Evolutionary conservation across 2,113 vertebrate genomes (phyloP).

Genomic region (Salvelinus namaycush): DNA sequence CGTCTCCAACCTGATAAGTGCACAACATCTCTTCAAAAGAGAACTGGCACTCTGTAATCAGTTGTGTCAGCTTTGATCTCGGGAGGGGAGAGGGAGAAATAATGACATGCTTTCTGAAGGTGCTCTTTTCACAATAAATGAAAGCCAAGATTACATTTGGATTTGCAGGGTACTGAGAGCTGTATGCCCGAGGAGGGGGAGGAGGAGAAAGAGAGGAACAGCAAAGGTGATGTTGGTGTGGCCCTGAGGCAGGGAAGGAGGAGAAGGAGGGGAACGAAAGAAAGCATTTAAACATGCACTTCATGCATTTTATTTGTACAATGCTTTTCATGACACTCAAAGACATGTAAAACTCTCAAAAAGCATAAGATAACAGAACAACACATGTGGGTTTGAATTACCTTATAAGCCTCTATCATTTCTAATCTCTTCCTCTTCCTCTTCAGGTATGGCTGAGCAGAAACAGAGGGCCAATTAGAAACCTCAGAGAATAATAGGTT

Average conservation of each 20-base stretch:
- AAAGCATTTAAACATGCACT: too few relatives aligned
- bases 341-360: background rate
- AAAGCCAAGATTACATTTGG: slow-evolving; percentile 22
- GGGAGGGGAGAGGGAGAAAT: background rate
- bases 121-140: slow-evolving; percentile 26
- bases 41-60: slow-evolving; percentile 37
- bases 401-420: background rate
- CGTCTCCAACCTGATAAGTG: background rate
- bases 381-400: background rate
- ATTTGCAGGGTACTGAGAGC: slow-evolving; percentile 25
- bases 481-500: background rate
- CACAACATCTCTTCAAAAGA: slow-evolving; percentile 21
- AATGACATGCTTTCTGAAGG: slow-evolving; percentile 26
- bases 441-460: background rate
- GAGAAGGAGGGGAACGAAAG: background rate
- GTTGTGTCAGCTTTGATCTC: slow-evolving; percentile 39
- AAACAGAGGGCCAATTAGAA: background rate
- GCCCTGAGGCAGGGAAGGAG: background rate
- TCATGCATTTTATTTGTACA: too few relatives aligned
- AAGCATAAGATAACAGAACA: background rate
- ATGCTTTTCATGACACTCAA: background rate
- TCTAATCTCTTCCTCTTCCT: background rate
- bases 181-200: slow-evolving; percentile 9
- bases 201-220: background rate
- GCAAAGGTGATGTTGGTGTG: background rate